Percentiles rank a stretch among this genome's conserved stretches.
phyloP scores from a whole-genome alignment of 2,888 invertebrate genomes.

The Zaprionus bogoriensis region DNA sequence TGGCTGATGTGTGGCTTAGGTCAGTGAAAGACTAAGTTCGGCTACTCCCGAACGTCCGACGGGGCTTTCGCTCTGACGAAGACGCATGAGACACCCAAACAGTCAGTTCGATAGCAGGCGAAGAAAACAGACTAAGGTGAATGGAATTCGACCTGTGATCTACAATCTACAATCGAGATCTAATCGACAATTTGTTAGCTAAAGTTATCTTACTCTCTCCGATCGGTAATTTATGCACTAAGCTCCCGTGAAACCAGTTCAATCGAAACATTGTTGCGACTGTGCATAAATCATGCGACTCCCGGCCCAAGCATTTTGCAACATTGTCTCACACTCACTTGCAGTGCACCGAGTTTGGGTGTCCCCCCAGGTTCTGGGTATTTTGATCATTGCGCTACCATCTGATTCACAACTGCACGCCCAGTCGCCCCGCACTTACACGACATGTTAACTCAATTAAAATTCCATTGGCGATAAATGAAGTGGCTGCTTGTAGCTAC shows the following conservation, averaged over 20 bases:
- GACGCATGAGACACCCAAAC: slow-evolving; percentile 26
- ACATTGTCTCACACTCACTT: neutral
- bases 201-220: no score
- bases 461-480: slow-evolving; percentile 60
- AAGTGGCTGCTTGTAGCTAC: slow-evolving; percentile 51
- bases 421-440: slow-evolving; percentile 34
- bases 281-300: neutral
- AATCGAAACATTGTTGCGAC: neutral
- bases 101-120: neutral
- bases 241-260: slow-evolving; percentile 17
- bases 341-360: neutral
- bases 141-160: neutral
- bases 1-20: slow-evolving; percentile 31
- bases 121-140: no score
- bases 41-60: neutral
- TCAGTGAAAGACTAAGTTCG: slow-evolving; percentile 32
- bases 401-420: slow-evolving; percentile 38
- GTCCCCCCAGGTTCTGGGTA: slow-evolving; percentile 1
- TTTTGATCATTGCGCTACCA: slow-evolving; percentile 5
- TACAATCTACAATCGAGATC: neutral
- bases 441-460: slow-evolving; percentile 64
- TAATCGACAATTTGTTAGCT: no score
- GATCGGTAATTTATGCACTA: no score
- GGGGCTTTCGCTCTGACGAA: slow-evolving; percentile 29
- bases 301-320: no score